Evolutionary conservation across 2,797 vertebrate genomes (phyloP), one percentile per base, ranked within the genome.

Genomic region (Salarias fasciatus): DNA sequence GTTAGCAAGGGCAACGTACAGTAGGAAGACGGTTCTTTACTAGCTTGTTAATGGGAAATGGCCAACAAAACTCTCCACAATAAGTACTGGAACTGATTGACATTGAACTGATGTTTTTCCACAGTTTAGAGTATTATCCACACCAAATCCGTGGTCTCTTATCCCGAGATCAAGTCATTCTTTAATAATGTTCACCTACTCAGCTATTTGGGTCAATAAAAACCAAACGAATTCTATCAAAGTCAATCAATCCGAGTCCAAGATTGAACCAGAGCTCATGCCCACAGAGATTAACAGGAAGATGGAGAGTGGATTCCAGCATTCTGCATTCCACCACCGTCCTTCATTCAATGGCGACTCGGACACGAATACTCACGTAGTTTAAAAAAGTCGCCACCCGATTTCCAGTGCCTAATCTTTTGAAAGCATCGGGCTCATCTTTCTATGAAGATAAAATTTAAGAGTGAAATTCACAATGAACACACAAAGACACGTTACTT

Each of bases 351-450:
- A 37, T 67, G 73, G 58, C 50, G 69, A 66, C 68, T 52, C 24
- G 65, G 65, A 54, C 84, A 35, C 86, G 24, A 83, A 93, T 99
- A 99, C 98, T 99, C 95, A 99, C 97, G 88, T 99, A 99, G 92
- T 96, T 98, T 92, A 99, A 97, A 95, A 94, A 95, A 88, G 98
- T 99, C 67, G 98, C 98, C 95, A 98, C 91, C 60, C 97, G 98
- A 94, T 99, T 99, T 91, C 97, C 98, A 92, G 96, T 99, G 95
- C 98, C 97, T 99, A 99, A 99, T 92, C 91, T 93, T 96, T 97
- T 99, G 97, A 99, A 99, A 93, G 93, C 97, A 96, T 99, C 96
- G 84, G 94, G 95, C 84, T 99, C 97, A 93, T 98, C 92, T 93
- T 94, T 99, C 98, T 99, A 99, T 84, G 88, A 96, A 96, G 95